phyloP scores from a whole-genome alignment of 1,140 invertebrate genomes.

The Tetramorium alpestre region DNA sequence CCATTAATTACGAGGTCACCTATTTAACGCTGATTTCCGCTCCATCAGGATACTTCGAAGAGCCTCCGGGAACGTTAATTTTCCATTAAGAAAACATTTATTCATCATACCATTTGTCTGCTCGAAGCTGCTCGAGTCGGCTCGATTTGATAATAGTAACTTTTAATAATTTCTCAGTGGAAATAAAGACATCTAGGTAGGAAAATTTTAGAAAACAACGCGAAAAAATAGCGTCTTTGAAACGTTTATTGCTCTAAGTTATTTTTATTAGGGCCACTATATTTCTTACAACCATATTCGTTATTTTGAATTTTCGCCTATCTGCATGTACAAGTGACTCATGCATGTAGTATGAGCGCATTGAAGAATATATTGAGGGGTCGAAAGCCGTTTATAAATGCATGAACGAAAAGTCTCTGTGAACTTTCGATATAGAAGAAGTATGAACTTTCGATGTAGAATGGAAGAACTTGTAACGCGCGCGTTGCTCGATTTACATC shows the following conservation, averaged over 20 bases:
- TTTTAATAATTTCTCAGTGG: slow-evolving; percentile 27
- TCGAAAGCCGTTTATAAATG: slow-evolving; percentile 60
- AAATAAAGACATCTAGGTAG: not conserved
- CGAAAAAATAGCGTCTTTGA: not conserved
- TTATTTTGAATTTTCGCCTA: slow-evolving; percentile 49
- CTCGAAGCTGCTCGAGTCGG: not conserved
- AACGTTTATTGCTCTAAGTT: not conserved
- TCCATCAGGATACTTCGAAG: slow-evolving; percentile 40
- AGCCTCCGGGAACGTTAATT: slow-evolving; percentile 66
- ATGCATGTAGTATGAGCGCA: slow-evolving; percentile 54
- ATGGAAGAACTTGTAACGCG: slow-evolving; percentile 51
- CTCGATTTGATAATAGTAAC: not conserved
- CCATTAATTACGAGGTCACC: slow-evolving; percentile 74
- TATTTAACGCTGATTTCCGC: slow-evolving; percentile 67
- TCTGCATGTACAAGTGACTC: slow-evolving; percentile 59
- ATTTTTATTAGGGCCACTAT: not conserved
- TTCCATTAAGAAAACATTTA: slow-evolving; percentile 72
- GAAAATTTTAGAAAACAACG: not conserved
- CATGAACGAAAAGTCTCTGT: slow-evolving; percentile 58
- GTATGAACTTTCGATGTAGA: slow-evolving; percentile 57
- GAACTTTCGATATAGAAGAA: slow-evolving; percentile 58
- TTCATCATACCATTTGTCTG: slow-evolving; percentile 42
- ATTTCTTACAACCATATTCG: slow-evolving; percentile 27
- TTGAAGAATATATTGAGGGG: slow-evolving; percentile 58
- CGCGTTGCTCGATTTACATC: slow-evolving; percentile 50